Evolutionary conservation across 2,797 vertebrate genomes (phyloP).

Genomic region (Periparus ater): DNA sequence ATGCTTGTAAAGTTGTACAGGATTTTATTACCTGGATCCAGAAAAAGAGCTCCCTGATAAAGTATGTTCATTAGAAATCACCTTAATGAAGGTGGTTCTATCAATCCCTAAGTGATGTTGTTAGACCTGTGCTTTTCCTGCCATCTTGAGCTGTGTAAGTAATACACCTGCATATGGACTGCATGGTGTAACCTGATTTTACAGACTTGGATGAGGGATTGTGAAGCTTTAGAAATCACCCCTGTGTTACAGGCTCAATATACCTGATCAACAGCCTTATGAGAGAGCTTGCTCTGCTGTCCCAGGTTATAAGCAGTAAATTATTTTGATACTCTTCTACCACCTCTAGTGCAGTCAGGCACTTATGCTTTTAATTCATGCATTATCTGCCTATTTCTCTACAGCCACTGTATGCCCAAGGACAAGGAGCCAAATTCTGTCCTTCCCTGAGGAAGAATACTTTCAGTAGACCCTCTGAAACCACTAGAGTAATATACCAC

Average conservation of each 20-base stretch:
- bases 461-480: not conserved
- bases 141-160: fast-evolving
- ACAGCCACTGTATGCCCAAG: not conserved
- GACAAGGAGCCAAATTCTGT: not conserved
- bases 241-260: not conserved
- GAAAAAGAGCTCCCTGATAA: not conserved
- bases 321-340: not conserved
- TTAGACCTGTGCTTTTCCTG: not conserved
- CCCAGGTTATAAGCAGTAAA: not conserved
- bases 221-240: not conserved
- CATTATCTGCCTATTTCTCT: not conserved
- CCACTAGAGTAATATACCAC: not conserved
- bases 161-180: not conserved
- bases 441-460: not conserved
- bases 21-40: not conserved
- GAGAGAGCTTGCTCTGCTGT: not conserved
- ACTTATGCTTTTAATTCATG: not conserved
- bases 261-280: not conserved
- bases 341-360: not conserved
- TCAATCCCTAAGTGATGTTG: not conserved
- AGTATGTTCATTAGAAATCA: not conserved
- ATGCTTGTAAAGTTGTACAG: not conserved
- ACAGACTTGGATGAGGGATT: not conserved
- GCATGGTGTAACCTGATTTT: not conserved
- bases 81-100: not conserved